Percentiles rank a stretch among this genome's conserved stretches.
Evolutionary conservation across 2,888 invertebrate species (phyloP).

Genomic region (Yponomeuta malinellus): DNA sequence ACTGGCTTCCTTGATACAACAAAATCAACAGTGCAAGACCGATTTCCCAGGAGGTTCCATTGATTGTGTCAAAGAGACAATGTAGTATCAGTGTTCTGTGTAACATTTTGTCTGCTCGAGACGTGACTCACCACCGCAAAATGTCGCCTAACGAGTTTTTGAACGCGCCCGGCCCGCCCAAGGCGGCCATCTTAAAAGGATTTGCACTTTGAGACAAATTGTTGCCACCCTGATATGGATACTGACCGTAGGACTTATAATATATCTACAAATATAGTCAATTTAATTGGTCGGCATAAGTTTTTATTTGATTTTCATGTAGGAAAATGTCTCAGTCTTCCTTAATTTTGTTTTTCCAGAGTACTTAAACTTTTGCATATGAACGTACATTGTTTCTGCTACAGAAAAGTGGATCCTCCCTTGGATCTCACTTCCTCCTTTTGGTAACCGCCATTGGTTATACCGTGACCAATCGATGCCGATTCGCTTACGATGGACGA

Average conservation of each 20-base stretch:
- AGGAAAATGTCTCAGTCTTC: too few species aligned
- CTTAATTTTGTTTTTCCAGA: too few species aligned
- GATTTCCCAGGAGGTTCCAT: neutral
- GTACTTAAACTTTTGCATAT: too few species aligned
- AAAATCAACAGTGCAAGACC: neutral
- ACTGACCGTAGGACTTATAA: neutral
- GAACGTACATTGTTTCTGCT: too few species aligned
- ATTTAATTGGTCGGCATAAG: too few species aligned
- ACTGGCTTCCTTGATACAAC: neutral
- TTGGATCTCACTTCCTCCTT: too few species aligned
- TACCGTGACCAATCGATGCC: too few species aligned
- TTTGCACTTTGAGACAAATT: conserved; percentile 69
- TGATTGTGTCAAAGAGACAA: conserved; percentile 19
- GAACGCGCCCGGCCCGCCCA: conserved; percentile 59
- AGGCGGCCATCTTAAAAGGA: conserved; percentile 65
- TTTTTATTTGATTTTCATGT: too few species aligned
- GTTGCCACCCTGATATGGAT: conserved; percentile 24
- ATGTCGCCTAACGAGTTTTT: conserved; percentile 72
- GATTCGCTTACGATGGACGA: too few species aligned
- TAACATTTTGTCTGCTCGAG: conserved; percentile 54
- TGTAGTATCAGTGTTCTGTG: conserved; percentile 29
- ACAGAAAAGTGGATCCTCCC: too few species aligned
- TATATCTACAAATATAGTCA: too few species aligned
- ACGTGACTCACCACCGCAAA: conserved; percentile 68
- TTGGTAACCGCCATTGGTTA: too few species aligned